phyloP scores from a whole-genome alignment of 2,888 invertebrate genomes.

The Phaedon cochleariae region DNA sequence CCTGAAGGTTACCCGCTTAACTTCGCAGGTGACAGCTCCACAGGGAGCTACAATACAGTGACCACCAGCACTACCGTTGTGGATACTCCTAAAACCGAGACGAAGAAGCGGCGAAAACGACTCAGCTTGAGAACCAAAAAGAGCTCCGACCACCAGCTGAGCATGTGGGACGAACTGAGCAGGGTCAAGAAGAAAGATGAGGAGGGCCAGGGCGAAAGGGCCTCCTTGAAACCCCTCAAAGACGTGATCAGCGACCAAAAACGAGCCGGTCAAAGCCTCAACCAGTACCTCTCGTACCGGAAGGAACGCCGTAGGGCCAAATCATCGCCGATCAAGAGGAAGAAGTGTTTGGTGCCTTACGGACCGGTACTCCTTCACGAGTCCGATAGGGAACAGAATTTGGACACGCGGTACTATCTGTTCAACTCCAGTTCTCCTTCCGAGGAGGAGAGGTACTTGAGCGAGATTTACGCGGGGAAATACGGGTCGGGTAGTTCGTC shows the following conservation, averaged over 20 bases:
- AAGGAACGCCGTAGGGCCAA: slow-evolving; percentile 21
- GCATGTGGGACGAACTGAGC: not conserved
- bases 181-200: not conserved
- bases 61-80: slow-evolving; percentile 25
- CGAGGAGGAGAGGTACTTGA: slow-evolving; percentile 5
- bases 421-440: slow-evolving; percentile 24
- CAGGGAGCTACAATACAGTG: slow-evolving; percentile 11
- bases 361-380: slow-evolving; percentile 24
- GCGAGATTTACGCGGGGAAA: not conserved
- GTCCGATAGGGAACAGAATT: slow-evolving; percentile 17
- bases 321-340: slow-evolving; percentile 24
- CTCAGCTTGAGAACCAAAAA: not conserved
- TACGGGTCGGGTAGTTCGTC: not conserved
- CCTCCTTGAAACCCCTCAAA: not conserved
- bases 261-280: slow-evolving; percentile 7
- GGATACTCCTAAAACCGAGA: not conserved
- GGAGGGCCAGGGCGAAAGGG: too few relatives aligned
- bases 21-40: slow-evolving; percentile 17
- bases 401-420: slow-evolving; percentile 24
- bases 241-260: not conserved
- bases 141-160: not conserved
- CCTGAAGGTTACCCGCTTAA: slow-evolving; percentile 12
- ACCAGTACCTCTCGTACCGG: slow-evolving; percentile 23
- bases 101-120: not conserved
- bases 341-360: slow-evolving; percentile 16